Conservation (phyloP, 2,113 vertebrate genomes). For the Ptyas mucosa region DNA sequence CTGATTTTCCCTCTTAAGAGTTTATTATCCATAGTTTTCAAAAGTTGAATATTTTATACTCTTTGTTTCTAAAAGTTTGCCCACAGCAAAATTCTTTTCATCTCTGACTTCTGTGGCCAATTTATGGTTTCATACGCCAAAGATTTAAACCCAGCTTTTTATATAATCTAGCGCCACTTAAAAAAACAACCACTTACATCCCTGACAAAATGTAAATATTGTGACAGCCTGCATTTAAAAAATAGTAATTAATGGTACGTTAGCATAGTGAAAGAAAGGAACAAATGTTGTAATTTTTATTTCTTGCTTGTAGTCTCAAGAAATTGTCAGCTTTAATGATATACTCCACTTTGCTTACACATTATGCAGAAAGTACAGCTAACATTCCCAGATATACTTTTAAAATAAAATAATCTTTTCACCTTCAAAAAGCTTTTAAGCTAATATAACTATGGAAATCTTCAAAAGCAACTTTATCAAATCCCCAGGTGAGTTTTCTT, state of each 20-base stretch:
- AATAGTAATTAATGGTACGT: not conserved
- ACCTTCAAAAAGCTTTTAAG: not conserved
- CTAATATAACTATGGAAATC: not conserved
- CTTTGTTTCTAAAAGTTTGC: not conserved
- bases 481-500: not conserved
- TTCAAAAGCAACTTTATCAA: not conserved
- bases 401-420: not conserved
- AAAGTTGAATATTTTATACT: not conserved
- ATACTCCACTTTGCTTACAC: not conserved
- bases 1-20: not conserved
- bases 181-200: not conserved
- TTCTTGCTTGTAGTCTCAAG: not conserved
- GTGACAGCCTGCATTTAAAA: not conserved
- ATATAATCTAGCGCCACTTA: not conserved
- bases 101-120: not conserved
- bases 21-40: not conserved
- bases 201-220: not conserved
- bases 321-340: not conserved
- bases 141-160: not conserved
- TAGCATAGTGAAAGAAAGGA: not conserved
- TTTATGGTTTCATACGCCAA: not conserved
- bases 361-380: not conserved
- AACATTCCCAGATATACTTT: not conserved
- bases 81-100: not conserved
- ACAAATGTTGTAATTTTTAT: too few species aligned